Evolutionary conservation across 2,888 invertebrate genomes (phyloP), one percentile per base, ranked within the genome.

Genomic region (Clistopyga incitator): DNA sequence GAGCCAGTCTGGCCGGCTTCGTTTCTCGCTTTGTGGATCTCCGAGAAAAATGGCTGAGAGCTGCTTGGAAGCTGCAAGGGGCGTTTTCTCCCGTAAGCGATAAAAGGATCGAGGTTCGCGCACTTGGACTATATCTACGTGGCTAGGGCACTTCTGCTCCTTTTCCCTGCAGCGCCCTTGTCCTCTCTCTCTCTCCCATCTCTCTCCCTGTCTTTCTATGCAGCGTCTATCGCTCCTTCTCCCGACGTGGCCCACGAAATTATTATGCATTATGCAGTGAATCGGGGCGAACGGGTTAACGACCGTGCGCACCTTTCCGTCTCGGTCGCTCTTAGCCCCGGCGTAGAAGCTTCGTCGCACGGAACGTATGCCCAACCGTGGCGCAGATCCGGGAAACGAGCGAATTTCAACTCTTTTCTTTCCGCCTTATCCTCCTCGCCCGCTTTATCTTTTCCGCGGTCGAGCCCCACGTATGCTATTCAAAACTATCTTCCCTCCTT

Each of bases 181-280:
- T 76, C 52, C 25, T 64, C 29, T n/a, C n/a, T n/a, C n/a, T n/a
- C 34, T 25, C 52, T 70, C n/a, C n/a, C n/a, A 61, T 20, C 56
- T 59, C 8, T 20, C 29, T 79, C 64, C 45, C 4, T 47, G 56
- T 59, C 20, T 45, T n/a, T 59, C 59, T 74, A 47, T 80, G 75
- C 54, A 77, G 72, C 59, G 61, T 70, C 82, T 64, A 45, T 70
- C 56, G 45, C 15, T 38, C 77, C 45, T 74, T 47, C 71, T 77
- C n/a, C n/a, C 34, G 54, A 23, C 82, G 68, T 78, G 75, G 56
- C 50, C 76, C 84, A 84, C 82, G 81, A 78, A 86, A 84, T 82
- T 84, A 82, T 82, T 81, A 84, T 85, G 84, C 85, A 84, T 84
- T 82, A 85, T 84, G 81, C 81, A 85, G 65, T 84, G 78, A 76